phyloP scores from a whole-genome alignment of 2,113 vertebrate genomes.

The Anhinga rufa region DNA sequence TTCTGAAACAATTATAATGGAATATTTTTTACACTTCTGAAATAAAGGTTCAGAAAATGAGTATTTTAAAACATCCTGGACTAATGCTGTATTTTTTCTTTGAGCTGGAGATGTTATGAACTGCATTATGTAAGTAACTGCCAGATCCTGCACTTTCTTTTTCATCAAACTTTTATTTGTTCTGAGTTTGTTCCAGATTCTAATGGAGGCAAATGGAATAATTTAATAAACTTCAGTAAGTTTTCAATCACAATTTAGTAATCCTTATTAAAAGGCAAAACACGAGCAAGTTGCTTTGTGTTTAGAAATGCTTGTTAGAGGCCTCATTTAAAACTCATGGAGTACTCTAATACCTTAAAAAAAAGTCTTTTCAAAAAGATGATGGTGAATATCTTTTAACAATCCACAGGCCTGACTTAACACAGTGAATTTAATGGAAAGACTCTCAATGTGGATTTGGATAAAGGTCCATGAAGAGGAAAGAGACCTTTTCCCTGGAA shows the following conservation, averaged over 20 bases:
- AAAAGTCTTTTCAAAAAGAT: background rate
- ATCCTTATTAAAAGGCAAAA: background rate
- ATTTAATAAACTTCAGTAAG: background rate
- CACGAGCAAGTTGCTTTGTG: background rate
- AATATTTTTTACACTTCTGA: slow-evolving; percentile 9
- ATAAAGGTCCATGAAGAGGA: background rate
- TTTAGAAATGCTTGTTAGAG: background rate
- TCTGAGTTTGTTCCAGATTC: background rate
- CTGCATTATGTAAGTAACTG: background rate
- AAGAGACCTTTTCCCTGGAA: background rate
- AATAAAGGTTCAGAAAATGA: background rate
- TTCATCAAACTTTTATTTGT: background rate
- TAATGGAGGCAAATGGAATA: background rate
- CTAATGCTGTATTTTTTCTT: background rate
- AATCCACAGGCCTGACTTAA: background rate
- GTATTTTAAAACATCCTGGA: background rate
- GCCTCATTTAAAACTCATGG: background rate
- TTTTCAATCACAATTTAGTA: background rate
- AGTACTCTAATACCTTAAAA: background rate
- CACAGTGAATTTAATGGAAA: background rate
- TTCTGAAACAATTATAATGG: slow-evolving; percentile 68
- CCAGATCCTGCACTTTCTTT: background rate
- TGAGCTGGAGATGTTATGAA: background rate
- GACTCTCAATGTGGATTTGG: background rate
- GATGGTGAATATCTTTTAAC: background rate